Evolutionary conservation across 2,113 vertebrate genomes (phyloP).

Genomic region (Bothrops jararaca): DNA sequence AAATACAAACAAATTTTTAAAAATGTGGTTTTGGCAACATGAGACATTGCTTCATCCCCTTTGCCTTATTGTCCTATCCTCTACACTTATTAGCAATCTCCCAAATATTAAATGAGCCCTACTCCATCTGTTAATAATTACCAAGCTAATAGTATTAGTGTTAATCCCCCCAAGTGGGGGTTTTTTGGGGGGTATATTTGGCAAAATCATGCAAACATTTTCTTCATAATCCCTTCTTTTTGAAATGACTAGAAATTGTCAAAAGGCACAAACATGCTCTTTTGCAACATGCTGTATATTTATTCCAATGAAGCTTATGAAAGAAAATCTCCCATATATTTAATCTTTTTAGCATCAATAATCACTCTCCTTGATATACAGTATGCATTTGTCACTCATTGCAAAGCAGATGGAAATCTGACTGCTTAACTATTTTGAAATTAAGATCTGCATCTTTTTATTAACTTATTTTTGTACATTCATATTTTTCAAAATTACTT

Average conservation of each 20-base stretch:
- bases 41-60: background rate
- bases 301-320: background rate
- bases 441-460: background rate
- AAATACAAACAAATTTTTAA: background rate
- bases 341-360: background rate
- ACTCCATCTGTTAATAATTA: background rate
- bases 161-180: background rate
- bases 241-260: background rate
- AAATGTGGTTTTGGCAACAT: background rate
- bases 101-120: background rate
- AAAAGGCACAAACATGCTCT: background rate
- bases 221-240: background rate
- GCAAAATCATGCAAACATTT: background rate
- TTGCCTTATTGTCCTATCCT: background rate
- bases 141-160: background rate
- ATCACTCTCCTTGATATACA: background rate
- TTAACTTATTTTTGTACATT: background rate
- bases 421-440: background rate
- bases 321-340: background rate
- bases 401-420: background rate
- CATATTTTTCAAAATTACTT: background rate
- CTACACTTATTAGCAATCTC: background rate
- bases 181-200: background rate
- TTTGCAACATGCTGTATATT: background rate
- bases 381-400: background rate